Evolutionary conservation across 2,113 vertebrate species (phyloP).

Genomic region (western clawed frog (Xenopus tropicalis)): UCB_Xtro_10.0 CM004444.2:121214501-121215000

Average conservation of each 20-base stretch:
- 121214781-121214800: constrained; percentile 12
- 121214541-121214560: too few species aligned
- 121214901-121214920: constrained; percentile 25
- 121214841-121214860: constrained; percentile 19
- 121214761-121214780: neutral
- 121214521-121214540: too few species aligned
- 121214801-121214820: constrained; percentile 19
- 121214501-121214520: too few species aligned
- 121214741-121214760: neutral
- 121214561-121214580: too few species aligned
- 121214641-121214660: too few species aligned
- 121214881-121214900: constrained; percentile 31
- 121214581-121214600: too few species aligned
- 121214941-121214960: neutral
- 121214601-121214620: too few species aligned
- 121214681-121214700: too few species aligned
- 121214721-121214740: neutral
- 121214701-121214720: neutral
- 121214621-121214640: too few species aligned
- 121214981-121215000: neutral
- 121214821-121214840: constrained; percentile 33
- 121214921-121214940: neutral
- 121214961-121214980: neutral
- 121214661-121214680: too few species aligned
- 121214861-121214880: constrained; percentile 31